phyloP scores from a whole-genome alignment of 1,140 invertebrate species.

The Dysdera silvatica region DNA sequence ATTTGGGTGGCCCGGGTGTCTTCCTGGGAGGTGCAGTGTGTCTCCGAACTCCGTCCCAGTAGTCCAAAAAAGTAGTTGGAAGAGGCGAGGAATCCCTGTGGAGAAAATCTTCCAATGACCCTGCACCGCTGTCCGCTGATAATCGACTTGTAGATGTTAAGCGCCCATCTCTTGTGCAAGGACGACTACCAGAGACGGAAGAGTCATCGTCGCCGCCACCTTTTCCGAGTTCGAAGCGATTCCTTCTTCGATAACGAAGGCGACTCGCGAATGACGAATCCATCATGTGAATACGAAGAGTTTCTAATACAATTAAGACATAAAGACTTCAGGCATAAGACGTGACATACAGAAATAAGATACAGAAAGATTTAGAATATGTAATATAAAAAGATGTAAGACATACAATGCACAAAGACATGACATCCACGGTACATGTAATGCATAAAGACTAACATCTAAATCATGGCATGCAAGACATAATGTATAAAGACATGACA shows the following conservation, averaged over 20 bases:
- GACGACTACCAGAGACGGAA: neutral
- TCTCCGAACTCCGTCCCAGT: conserved; percentile 5
- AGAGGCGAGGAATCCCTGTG: conserved; percentile 11
- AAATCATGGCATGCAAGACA: no score
- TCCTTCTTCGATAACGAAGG: neutral
- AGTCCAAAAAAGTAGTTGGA: no score
- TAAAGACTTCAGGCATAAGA: no score
- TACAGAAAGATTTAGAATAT: no score
- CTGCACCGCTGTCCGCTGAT: conserved; percentile 19
- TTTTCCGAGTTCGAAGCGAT: neutral
- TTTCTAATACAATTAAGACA: no score
- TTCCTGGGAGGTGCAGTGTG: conserved; percentile 21
- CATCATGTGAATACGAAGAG: no score
- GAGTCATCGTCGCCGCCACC: neutral
- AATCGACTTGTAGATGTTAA: conserved; percentile 13
- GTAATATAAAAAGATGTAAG: no score
- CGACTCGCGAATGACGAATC: neutral
- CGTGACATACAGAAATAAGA: no score
- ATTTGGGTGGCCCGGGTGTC: neutral
- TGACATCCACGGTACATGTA: no score
- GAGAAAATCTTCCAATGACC: conserved; percentile 18
- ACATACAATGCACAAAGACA: no score
- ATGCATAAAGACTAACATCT: no score
- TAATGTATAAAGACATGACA: no score
- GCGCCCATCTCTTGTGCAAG: conserved; percentile 13